Base-by-base conservation (phyloP, 2,113 vertebrate genomes). In the Varanus salvator region DNA sequence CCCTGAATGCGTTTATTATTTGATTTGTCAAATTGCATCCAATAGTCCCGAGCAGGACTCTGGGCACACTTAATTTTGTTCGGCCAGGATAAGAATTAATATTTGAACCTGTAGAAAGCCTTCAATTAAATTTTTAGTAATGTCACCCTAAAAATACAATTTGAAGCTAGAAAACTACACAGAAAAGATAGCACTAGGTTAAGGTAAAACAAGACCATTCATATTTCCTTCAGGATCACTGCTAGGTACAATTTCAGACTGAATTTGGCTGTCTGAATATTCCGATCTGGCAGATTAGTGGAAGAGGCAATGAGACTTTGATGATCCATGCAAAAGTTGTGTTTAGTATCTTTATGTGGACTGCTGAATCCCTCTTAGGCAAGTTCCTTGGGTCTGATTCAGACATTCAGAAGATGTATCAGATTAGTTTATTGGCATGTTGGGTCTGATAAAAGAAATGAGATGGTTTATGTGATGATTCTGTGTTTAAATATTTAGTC, bases 71-170 rank as follows among this genome's bases (percentile, higher is more conserved):
- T 54, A 90, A 69, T 89, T 88, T 52, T 93, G 23, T 29, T 69
- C 8, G 15, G 1, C 21, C 83, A 57, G 1, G 38, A 44, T 44
- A 44, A 44, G 38, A 44, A 44, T 44, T 44, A 44, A 44, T 44
- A 44, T 38, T 1, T 0, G 84, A 68, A 88, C 52, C 31, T 80
- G 84, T 0, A 80, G n/a, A 90, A 74, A 84, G 19, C 14, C 25
- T 7, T 92, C 80, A 74, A 25, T 90, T 44, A 78, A 50, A 12
- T 19, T 8, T 15, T 4, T 93, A 87, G 8, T 89, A 90, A 38
- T 60, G 19, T 1, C 1, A 25, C 11, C 4, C 3, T 89, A 34
- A 74, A 74, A 17, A 2, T n/a, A 5, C 34, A 34, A 74, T 74
- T 34, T 74, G n/a, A 74, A 34, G n/a, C 71, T 15, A 1, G 71